Evolutionary conservation across 2,888 invertebrate species (phyloP).

Genomic region (Formica aserva): DNA sequence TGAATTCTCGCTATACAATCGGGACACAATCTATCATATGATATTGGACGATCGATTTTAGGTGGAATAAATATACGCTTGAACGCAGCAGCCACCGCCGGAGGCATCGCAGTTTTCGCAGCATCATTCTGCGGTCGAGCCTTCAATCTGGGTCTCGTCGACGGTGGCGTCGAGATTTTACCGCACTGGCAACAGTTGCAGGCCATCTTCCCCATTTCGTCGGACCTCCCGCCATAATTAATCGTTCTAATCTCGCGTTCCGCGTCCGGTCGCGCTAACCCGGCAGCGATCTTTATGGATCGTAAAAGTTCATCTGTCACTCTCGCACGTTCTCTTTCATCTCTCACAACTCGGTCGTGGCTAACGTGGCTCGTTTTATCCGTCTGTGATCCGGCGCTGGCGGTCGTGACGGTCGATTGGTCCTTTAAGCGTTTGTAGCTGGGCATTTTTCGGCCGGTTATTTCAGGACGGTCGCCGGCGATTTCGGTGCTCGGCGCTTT

Average conservation of each 20-base stretch:
- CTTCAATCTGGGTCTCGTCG: background rate
- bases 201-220: background rate
- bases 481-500: slow-evolving; percentile 10
- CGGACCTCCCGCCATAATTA: slow-evolving; percentile 46
- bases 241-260: slow-evolving; percentile 64
- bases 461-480: slow-evolving; percentile 34
- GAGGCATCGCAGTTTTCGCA: background rate
- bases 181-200: slow-evolving; percentile 69
- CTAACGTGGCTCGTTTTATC: slow-evolving; percentile 51
- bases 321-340: background rate
- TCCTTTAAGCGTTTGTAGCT: slow-evolving; percentile 39
- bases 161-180: background rate
- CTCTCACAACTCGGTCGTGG: slow-evolving; percentile 38
- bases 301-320: slow-evolving; percentile 38
- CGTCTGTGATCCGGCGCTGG: slow-evolving; percentile 42
- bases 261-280: background rate
- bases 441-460: slow-evolving; percentile 39
- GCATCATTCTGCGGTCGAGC: background rate
- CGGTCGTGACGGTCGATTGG: slow-evolving; percentile 8
- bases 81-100: background rate
- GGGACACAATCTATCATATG: slow-evolving; percentile 43
- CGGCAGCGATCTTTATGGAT: slow-evolving; percentile 29
- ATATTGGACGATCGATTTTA: background rate
- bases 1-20: slow-evolving; percentile 49
- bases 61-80: background rate